Evolutionary conservation across 2,113 vertebrate genomes (phyloP).

Genomic region (Oncorhynchus masou): DNA sequence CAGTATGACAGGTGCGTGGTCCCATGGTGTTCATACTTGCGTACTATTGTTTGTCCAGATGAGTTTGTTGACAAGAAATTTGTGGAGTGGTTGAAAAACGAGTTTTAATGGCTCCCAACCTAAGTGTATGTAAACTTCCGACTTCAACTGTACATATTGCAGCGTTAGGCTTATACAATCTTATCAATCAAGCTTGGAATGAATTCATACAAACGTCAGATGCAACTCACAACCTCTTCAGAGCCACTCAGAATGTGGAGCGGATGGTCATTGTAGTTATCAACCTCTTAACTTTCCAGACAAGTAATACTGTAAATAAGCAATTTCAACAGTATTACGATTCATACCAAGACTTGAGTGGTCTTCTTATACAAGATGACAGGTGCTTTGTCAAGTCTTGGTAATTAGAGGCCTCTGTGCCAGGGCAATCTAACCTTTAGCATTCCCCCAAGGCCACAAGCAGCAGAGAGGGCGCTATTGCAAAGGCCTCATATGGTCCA

Average conservation of each 20-base stretch:
- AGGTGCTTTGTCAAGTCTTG: slow-evolving; percentile 42
- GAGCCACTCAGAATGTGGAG: neutral
- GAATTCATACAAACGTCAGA: neutral
- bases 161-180: too few species aligned
- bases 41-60: too few species aligned
- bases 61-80: too few species aligned
- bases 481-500: neutral
- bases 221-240: neutral
- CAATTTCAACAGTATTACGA: slow-evolving; percentile 12
- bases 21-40: too few species aligned
- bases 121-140: too few species aligned
- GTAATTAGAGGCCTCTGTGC: too few species aligned
- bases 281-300: slow-evolving; percentile 9
- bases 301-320: slow-evolving; percentile 14
- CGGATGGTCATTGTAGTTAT: neutral
- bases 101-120: too few species aligned
- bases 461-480: neutral
- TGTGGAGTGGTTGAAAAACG: too few species aligned
- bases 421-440: too few species aligned
- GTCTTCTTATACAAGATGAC: slow-evolving; percentile 37
- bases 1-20: too few species aligned
- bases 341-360: slow-evolving; percentile 30
- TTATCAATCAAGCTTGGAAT: neutral
- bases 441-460: neutral
- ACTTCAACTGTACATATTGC: too few species aligned